Conservation (phyloP, 2,797 vertebrate genomes). For the Synanceia verrucosa region DNA sequence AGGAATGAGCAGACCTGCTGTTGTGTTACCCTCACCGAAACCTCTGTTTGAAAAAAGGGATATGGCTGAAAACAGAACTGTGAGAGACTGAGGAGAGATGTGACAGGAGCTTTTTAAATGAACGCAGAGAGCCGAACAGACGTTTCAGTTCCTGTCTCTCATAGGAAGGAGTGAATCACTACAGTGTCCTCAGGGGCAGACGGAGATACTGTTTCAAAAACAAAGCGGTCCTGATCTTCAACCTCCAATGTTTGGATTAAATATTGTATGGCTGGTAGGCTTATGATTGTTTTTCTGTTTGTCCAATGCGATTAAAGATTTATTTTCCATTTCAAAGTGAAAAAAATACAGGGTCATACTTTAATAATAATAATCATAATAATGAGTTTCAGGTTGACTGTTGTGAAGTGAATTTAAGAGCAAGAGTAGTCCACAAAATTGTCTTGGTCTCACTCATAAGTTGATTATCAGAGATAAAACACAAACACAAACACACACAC, state of each 20-base stretch:
- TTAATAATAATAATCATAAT: no score
- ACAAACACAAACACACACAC: no score
- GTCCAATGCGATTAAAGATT: no score
- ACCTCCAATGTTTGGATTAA: not conserved
- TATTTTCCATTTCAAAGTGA: no score
- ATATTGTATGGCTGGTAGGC: not conserved
- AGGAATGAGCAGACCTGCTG: conserved; percentile 81
- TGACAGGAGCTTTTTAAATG: conserved; percentile 30
- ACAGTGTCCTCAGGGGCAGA: conserved; percentile 34
- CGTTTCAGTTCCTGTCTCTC: conserved; percentile 75
- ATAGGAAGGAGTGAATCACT: conserved; percentile 69
- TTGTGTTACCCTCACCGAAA: conserved; percentile 80
- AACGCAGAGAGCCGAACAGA: conserved; percentile 48
- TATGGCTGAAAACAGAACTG: conserved; percentile 70
- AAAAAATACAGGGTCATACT: no score
- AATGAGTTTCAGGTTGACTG: no score
- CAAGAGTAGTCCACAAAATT: no score
- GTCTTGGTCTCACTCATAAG: no score
- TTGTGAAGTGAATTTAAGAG: no score
- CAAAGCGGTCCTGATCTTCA: conserved; percentile 1
- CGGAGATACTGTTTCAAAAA: conserved; percentile 34
- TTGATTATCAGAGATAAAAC: no score
- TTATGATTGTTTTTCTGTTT: not conserved
- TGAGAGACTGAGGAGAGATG: conserved; percentile 69
- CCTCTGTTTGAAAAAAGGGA: conserved; percentile 65